Conservation (phyloP, 2,797 vertebrate genomes). For the Steatocranus sp. region DNA sequence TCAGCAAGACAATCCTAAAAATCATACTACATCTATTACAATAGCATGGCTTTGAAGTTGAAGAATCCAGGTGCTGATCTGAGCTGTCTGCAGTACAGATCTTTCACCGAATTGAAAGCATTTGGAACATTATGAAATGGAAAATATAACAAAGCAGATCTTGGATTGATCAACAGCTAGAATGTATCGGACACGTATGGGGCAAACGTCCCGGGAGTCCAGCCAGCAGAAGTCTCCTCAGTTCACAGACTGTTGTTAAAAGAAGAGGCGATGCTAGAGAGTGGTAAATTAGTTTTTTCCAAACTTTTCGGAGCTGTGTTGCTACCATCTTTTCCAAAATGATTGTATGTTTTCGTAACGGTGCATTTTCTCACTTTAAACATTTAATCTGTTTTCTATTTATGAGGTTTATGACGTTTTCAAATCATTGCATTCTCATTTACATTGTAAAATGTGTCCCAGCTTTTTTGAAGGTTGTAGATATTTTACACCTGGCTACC, state of each 20-base stretch:
- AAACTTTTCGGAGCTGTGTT: not conserved
- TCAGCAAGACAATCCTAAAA: not conserved
- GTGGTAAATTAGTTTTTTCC: accelerated
- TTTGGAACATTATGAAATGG: not conserved
- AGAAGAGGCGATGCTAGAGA: not conserved
- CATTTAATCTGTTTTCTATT: accelerated
- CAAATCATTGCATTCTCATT: not conserved
- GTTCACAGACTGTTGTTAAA: not conserved
- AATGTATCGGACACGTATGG: not conserved
- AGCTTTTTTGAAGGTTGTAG: not conserved
- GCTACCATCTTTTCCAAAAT: not conserved
- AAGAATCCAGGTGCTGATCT: not conserved
- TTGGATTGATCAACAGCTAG: not conserved
- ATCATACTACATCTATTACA: not conserved
- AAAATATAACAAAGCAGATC: not conserved
- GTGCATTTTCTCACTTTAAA: not conserved
- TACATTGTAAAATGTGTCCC: accelerated
- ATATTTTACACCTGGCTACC: not conserved
- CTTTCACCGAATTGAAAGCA: not conserved
- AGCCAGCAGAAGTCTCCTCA: not conserved
- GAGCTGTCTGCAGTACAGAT: not conserved
- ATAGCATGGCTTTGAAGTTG: not conserved
- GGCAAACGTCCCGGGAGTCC: accelerated
- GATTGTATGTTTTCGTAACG: not conserved
- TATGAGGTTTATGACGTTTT: too few species aligned